Base-by-base conservation (phyloP, 2,888 invertebrate genomes). In the Cheilosia scutellata region DNA sequence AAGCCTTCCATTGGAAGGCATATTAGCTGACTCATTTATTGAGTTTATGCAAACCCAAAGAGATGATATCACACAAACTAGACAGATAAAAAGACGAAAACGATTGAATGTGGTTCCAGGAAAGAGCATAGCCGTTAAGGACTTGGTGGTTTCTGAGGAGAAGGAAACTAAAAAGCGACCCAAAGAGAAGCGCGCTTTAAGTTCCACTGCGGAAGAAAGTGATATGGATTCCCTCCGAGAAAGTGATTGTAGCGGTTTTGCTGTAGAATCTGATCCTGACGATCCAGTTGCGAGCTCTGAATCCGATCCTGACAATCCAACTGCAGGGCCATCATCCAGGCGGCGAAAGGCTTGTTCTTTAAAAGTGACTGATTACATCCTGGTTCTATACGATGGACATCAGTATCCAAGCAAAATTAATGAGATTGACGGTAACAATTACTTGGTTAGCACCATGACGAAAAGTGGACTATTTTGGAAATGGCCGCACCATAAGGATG, bases 341-440 rank as follows among this genome's bases (percentile, higher is more conserved):
- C 40, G 13, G 40, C 11, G 40, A 13, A 40, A 13, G 13, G 2
- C 13, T 40, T 40, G 40, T 42, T 42, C n/a, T 25, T 25, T 5
- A 2, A 58, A 9, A 33, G 13, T 20, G 57, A 13, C 37, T 3
- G 11, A 37, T 57, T 37, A 37, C 11, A 20, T 57, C 33, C 7
- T 57, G 20, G 31, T 55, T 11, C 16, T 57, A 29, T 55, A 20
- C 16, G 16, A 55, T 16, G 31, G 55, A 7, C 57, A 57, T 31
- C 57, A 37, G 57, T 57, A 57, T 33, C 37, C 57, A n/a, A 2
- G 55, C n/a, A 37, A 57, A 37, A 57, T 37, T 16, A 55, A 29
- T 27, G 55, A 55, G 55, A 31, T 33, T 16, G 55, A 33, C 16
- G 31, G 31, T 27, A 25, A 51, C 11, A 51, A 7, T 13, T 27